Evolutionary conservation across 2,797 vertebrate genomes (phyloP).

Genomic region (Melanotaenia nigrans): DNA sequence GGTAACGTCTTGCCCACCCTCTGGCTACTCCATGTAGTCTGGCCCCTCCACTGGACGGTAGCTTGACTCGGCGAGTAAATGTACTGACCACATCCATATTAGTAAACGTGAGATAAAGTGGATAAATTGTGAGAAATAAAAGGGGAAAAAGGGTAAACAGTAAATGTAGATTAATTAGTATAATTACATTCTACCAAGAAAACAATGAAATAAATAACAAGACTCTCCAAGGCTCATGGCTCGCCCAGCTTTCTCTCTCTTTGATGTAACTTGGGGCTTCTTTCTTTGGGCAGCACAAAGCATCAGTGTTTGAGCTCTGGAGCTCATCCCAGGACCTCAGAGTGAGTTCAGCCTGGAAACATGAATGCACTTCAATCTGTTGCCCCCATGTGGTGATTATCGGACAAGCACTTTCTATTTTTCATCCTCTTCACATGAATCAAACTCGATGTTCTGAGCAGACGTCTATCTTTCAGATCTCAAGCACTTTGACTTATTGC

Average conservation of each 20-base stretch:
- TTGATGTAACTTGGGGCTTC: slow-evolving; percentile 43
- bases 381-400: slow-evolving; percentile 75
- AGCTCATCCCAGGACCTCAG: slow-evolving; percentile 39
- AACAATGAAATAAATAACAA: not conserved
- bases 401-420: slow-evolving; percentile 38
- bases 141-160: not conserved
- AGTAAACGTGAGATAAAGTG: not conserved
- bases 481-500: slow-evolving; percentile 26
- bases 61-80: too few relatives aligned
- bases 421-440: slow-evolving; percentile 17
- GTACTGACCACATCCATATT: too few relatives aligned
- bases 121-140: not conserved
- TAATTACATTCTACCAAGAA: slow-evolving; percentile 3
- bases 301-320: slow-evolving; percentile 65
- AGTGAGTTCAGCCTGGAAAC: slow-evolving; percentile 20
- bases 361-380: slow-evolving; percentile 66
- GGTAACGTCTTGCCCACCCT: too few relatives aligned
- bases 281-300: slow-evolving; percentile 46
- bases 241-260: slow-evolving; percentile 20
- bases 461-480: slow-evolving; percentile 34
- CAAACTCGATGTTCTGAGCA: slow-evolving; percentile 43
- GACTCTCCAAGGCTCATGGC: slow-evolving; percentile 20
- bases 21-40: too few relatives aligned
- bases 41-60: too few relatives aligned
- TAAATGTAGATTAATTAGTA: not conserved